A percentile compares a stretch with the other conserved stretches of the same genome.
Conservation (phyloP, 2,888 invertebrate species). For the Lacanobia oleracea region DNA sequence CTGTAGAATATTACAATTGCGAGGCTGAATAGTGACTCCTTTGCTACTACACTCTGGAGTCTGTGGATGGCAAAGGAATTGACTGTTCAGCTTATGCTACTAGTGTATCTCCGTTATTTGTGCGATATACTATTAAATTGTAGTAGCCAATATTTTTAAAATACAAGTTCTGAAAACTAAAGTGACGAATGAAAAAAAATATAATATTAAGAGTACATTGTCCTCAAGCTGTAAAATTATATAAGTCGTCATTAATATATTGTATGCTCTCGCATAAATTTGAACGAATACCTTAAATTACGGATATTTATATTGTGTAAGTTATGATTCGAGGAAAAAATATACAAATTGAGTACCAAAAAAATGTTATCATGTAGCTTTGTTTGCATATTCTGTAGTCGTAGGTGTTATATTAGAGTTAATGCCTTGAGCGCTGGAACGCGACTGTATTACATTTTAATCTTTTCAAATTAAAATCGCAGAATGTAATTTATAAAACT, state of each 20-base stretch:
- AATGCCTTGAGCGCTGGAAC: conserved; percentile 41
- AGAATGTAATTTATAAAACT: conserved; percentile 28
- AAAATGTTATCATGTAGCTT: conserved; percentile 68
- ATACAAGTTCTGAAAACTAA: conserved; percentile 23
- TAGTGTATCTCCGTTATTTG: conserved; percentile 20
- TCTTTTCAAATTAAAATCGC: conserved; percentile 17
- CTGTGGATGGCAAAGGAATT: conserved; percentile 25
- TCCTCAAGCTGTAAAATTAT: not conserved
- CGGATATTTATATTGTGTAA: conserved; percentile 36
- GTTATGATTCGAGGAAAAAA: conserved; percentile 49
- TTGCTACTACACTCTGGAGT: conserved; percentile 23
- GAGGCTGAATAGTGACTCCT: conserved; percentile 35
- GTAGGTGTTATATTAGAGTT: conserved; percentile 59
- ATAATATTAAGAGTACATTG: conserved; percentile 17
- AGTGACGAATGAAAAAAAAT: conserved; percentile 11
- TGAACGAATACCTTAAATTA: conserved; percentile 17
- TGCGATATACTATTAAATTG: conserved; percentile 29
- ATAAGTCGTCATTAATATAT: conserved; percentile 2
- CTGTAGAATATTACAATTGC: conserved; percentile 61
- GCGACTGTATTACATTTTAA: conserved; percentile 19
- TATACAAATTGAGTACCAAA: conserved; percentile 54
- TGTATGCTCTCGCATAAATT: conserved; percentile 26
- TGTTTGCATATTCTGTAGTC: conserved; percentile 69
- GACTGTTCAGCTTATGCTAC: conserved; percentile 24
- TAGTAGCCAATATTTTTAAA: conserved; percentile 14